Percentiles rank a stretch among this genome's conserved stretches.
Evolutionary conservation across 2,888 invertebrate genomes (phyloP).

Genomic region (Mactromeris polynyma): DNA sequence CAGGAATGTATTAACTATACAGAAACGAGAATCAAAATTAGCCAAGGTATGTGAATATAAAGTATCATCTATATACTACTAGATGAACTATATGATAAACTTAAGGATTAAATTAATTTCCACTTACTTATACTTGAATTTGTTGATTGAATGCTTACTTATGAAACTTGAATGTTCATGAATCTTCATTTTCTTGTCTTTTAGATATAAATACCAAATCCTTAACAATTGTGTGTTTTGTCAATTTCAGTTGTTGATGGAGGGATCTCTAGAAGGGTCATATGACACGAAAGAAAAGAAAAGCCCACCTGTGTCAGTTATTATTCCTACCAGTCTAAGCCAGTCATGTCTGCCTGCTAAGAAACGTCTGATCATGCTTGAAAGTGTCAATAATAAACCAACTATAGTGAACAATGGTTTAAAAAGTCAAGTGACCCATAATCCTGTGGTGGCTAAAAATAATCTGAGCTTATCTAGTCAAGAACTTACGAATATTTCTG

Average conservation of each 20-base stretch:
- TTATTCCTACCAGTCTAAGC: slow-evolving; percentile 46
- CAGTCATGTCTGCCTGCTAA: slow-evolving; percentile 41
- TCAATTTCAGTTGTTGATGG: slow-evolving; percentile 71
- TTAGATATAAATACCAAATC: too few relatives aligned
- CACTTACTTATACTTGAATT: neutral
- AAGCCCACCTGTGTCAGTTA: slow-evolving; percentile 68
- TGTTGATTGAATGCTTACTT: too few relatives aligned
- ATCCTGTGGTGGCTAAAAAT: neutral
- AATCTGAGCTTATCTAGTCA: neutral
- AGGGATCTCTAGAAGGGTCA: slow-evolving; percentile 53
- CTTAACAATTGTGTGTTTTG: neutral
- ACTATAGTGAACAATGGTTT: neutral
- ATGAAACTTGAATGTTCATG: too few relatives aligned
- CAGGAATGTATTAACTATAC: neutral
- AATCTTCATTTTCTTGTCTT: too few relatives aligned
- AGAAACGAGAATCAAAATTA: slow-evolving; percentile 50
- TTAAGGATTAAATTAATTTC: too few relatives aligned
- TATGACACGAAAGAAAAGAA: neutral
- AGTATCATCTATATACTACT: neutral
- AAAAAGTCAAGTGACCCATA: neutral
- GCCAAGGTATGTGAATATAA: slow-evolving; percentile 22
- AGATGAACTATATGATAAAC: too few relatives aligned
- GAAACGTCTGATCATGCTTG: slow-evolving; percentile 33
- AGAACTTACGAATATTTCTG: neutral
- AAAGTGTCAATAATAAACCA: slow-evolving; percentile 3